Base-by-base conservation (phyloP, 2,113 vertebrate species). In the Laticauda laticaudata region DNA sequence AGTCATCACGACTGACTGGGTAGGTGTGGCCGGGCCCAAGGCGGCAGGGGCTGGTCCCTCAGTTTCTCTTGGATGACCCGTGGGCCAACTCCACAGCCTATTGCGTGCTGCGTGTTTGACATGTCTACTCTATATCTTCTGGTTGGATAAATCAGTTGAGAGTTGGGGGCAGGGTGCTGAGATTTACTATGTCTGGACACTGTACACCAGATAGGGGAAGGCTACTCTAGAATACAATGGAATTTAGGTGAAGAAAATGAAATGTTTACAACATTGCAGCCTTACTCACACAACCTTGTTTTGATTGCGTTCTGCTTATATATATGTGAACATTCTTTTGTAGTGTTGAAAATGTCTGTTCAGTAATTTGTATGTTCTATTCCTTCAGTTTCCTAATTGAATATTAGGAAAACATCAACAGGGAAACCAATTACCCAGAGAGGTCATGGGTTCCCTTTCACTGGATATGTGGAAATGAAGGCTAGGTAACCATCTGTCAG, bases 351-450 rank as follows among this genome's bases (percentile, higher is more conserved):
- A n/a, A 81, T 21, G 69, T 39, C n/a, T 39, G n/a, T 39, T 81
- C 69, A 81, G 69, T 81, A 39, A 39, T 43, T 94, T 94, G 95
- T 91, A 81, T 91, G 92, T 95, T 88, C 94, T 91, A 93, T 95
- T 92, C 54, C 86, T 86, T 51, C 55, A 92, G 24, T 61, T 43
- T 89, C 87, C 75, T 34, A 81, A 43, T 21, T 81, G 75, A 81
- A 81, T 81, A 81, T 81, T 81, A 43, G 34, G 75, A 81, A 81
- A 81, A 43, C 75, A 81, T 81, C 75, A 43, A 81, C 34, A 81
- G 7, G 75, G 34, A 81, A 43, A 43, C 34, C 34, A 81, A 43
- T 81, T 81, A 81, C 8, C 75, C 34, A 81, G 75, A 81, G 34
- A 81, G 34, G 75, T 81, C 34, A 21, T 81, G 34, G 75, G 34